Base-by-base conservation (phyloP, 2,888 invertebrate genomes). In the Melanostoma scalare region DNA sequence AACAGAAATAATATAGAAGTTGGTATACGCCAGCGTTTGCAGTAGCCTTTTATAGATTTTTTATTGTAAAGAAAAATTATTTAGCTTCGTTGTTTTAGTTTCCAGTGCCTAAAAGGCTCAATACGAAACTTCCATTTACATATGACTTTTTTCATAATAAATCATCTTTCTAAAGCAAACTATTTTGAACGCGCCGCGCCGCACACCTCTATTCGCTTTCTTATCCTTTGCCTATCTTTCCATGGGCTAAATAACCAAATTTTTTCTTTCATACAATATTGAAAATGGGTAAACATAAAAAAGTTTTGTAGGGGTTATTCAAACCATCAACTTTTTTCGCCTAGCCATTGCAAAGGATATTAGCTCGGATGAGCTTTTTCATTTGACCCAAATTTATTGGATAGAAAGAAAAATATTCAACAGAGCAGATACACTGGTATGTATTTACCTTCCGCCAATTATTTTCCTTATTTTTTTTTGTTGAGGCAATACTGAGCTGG, bases 381-480 rank as follows among this genome's bases (percentile, higher is more conserved):
- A 78, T 69, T 69, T 78, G 73, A 78, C 78, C 82, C 68, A 68
- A 78, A 77, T 82, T 69, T 35, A 63, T 68, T 52, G 40, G 46
- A 69, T 63, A 40, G 48, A 73, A 42, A 44, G 33, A 68, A 55
- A 72, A 38, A 46, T 46, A 36, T 42, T 1, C 20, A 20, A 20
- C 20, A 20, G 20, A 20, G 20, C 20, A 20, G 20, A 20, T 20
- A 68, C 58, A 48, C 61, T 52, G 56, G 68, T 55, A 20, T 61
- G 20, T 35, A 63, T 82, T 78, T 82, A 82, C 72, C 82, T 82
- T 78, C 73, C 52, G 44, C 61, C 73, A 73, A 78, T 78, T 82
- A 73, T 68, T 73, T 69, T 61, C 38, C 4, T 38, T 52, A 36
- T 53, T 68, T 56, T 31, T 53, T 67, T 63, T 9, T 35, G 38